Evolutionary conservation across 2,797 vertebrate species (phyloP), one percentile per base, ranked within the genome.

Genomic region (Oreochromis mossambicus): DNA sequence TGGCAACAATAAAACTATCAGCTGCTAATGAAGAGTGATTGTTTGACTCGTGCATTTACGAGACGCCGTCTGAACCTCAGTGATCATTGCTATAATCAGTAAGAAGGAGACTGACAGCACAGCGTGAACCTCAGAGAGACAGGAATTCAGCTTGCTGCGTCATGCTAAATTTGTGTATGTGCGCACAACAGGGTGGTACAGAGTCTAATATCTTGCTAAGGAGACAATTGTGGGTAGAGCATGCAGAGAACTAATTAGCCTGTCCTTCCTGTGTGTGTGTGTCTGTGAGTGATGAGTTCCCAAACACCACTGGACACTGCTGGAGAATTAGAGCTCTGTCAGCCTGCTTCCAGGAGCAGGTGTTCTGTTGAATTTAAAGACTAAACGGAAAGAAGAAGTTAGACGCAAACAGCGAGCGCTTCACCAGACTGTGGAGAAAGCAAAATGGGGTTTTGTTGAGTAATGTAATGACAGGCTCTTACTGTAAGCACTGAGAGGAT

Each of bases 221-320:
- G 66, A 88, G 85, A 82, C 61, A 78, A 78, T 83, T 83, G 86
- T 54, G 48, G 79, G 63, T 46, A n/a, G 54, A 56, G 19, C 58
- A 38, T 32, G 14, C 77, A 73, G 80, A 50, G 77, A 81, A 78
- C 70, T 87, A 90, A 92, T 91, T 86, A 89, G 38, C 41, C 13
- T 29, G 17, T 29, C 32, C 51, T 88, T 86, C 77, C 58, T 87
- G 14, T 54, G 15, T 76, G 79, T 68, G 79, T 48, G 50, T 52
- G 51, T 24, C n/a, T 58, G 5, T 79, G 83, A 79, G 34, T 80
- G 77, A 90, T 90, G 41, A 79, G 78, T 51, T 86, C 46, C 41
- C 48, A 80, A 83, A 86, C 79, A 41, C 43, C 46, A 51, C 56
- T 21, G 79, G 86, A 81, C 80, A 32, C 52, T 26, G 70, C 29